Evolutionary conservation across 2,797 vertebrate species (phyloP), one percentile per base, ranked within the genome.

Genomic region (Pagetopsis macropterus): DNA sequence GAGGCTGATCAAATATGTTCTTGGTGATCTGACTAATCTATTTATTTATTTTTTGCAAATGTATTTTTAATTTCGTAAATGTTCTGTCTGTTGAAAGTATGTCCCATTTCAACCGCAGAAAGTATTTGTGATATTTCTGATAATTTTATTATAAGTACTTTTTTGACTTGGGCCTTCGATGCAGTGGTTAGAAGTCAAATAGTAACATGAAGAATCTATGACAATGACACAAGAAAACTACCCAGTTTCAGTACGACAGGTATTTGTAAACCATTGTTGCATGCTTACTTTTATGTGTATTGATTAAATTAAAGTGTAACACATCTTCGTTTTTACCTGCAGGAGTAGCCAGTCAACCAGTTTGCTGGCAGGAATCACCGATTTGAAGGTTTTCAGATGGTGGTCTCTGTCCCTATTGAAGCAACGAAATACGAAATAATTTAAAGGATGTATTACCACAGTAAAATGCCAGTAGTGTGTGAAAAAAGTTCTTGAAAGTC

Each of bases 301-400:
- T 15, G 60, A 19, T 60, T 46, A 33, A 27, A 43, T 40, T 2
- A 60, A 57, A 45, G 16, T 44, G 8, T 15, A 60, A 55, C 3
- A 58, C 16, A 58, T 37, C 6, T 7, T 10, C 56, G n/a, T 59
- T 58, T 86, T 85, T 94, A 99, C 98, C 98, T 99, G 97, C 61
- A 94, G 94, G 72, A 99, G 90, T 2, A 99, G 95, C 98, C 98
- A 99, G 78, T 99, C 98, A 72, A 99, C 96, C 58, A 99, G 94
- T 88, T 99, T 99, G 90, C 92, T 95, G 23, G 96, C 98, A 4
- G 98, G 97, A 50, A 99, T 92, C 77, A 99, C 98, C 0, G 98
- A 99, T 84, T 97, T 99, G 88, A 98, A 99, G 0, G 96, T 98
- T 94, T 99, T 99, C 76, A 99, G 90, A 77, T 99, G 98, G 76